Percentiles rank a stretch among this genome's conserved stretches.
Evolutionary conservation across 2,888 invertebrate species (phyloP).

Genomic region (Pheosia tremula): DNA sequence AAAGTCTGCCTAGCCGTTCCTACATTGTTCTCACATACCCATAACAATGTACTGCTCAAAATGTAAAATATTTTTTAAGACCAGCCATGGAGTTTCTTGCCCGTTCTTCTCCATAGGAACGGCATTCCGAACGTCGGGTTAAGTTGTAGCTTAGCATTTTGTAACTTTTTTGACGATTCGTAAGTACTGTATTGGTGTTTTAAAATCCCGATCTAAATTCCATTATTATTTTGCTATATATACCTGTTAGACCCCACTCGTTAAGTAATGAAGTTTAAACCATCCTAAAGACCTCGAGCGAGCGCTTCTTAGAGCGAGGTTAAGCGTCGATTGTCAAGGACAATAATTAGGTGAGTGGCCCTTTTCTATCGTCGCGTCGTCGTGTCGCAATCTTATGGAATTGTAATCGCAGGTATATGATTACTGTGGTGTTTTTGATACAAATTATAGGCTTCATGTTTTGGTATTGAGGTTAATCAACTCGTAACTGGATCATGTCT

Average conservation of each 20-base stretch:
- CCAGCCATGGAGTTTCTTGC: too few species aligned
- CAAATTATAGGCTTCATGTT: background rate
- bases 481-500: background rate
- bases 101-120: too few species aligned
- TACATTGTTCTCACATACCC: too few species aligned
- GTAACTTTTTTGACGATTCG: too few species aligned
- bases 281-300: conserved; percentile 1
- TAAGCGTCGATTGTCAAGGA: conserved; percentile 6
- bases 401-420: background rate
- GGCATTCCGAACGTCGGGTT: too few species aligned
- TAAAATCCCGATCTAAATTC: too few species aligned
- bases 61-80: too few species aligned
- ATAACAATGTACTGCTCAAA: too few species aligned
- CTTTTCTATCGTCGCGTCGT: conserved; percentile 3
- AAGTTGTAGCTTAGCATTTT: too few species aligned
- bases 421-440: conserved; percentile 1
- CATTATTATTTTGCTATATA: background rate
- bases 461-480: background rate
- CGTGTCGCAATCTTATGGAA: background rate
- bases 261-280: background rate
- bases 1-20: too few species aligned
- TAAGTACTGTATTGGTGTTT: too few species aligned
- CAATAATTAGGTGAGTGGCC: conserved; percentile 6
- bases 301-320: conserved; percentile 6
- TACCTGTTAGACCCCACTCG: background rate